phyloP scores from a whole-genome alignment of 2,888 invertebrate genomes.

The Pinctada fucata region DNA sequence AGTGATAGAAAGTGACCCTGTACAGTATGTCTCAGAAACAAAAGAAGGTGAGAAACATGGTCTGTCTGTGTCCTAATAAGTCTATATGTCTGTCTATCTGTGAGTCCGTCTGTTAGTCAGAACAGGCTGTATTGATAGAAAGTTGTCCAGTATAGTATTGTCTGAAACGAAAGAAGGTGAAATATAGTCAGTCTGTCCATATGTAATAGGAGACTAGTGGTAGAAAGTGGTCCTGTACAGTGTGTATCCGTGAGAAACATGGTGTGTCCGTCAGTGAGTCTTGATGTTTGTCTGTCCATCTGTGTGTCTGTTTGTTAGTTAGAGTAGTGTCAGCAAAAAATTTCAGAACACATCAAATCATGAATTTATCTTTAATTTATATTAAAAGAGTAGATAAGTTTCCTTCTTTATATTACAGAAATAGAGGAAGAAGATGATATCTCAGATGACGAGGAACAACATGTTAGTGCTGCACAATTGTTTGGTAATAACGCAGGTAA shows the following conservation, averaged over 20 bases:
- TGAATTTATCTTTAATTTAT: too few species aligned
- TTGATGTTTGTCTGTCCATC: too few species aligned
- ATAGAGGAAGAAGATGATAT: slow-evolving; percentile 56
- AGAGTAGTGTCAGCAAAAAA: slow-evolving; percentile 58
- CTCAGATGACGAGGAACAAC: slow-evolving; percentile 63
- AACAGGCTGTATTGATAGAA: slow-evolving; percentile 57
- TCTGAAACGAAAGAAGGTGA: slow-evolving; percentile 46
- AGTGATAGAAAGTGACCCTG: slow-evolving; percentile 67
- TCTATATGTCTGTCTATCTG: too few species aligned
- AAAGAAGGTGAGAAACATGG: slow-evolving; percentile 43
- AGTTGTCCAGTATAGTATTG: slow-evolving; percentile 66
- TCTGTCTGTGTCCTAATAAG: too few species aligned
- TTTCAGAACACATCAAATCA: too few species aligned
- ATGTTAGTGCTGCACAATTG: slow-evolving; percentile 65
- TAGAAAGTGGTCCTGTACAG: slow-evolving; percentile 68
- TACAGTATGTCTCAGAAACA: slow-evolving; percentile 54
- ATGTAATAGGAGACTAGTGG: slow-evolving; percentile 47
- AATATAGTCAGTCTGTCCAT: background rate
- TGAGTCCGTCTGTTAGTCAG: too few species aligned
- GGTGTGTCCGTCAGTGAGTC: too few species aligned
- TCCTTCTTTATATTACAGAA: slow-evolving; percentile 13
- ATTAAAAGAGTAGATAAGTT: background rate
- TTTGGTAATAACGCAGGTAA: slow-evolving; percentile 50
- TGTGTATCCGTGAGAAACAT: slow-evolving; percentile 44
- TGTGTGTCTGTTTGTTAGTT: too few species aligned